Evolutionary conservation across 2,113 vertebrate genomes (phyloP), one percentile per base, ranked within the genome.

Genomic region (Pollimyrus isidori): DNA sequence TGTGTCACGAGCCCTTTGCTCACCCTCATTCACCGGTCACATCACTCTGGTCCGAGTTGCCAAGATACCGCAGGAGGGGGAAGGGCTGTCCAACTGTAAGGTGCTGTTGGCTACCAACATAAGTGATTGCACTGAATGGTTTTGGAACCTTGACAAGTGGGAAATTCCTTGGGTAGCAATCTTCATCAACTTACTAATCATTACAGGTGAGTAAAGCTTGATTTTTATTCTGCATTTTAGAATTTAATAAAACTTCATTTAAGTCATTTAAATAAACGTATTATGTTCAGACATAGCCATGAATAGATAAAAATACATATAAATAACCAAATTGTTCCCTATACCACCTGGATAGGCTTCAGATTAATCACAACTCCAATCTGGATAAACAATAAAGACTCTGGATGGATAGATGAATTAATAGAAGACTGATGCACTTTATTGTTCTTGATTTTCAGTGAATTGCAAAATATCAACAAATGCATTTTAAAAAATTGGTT

Each of bases 11-110:
- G 35, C 11, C 2, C 6, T 42, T 9, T 1, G 50, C 19, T 87
- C 58, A 19, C 35, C 53, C 53, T 76, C 30, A 53, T 39, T 48
- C 23, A 11, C 90, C 88, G 13, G 91, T 94, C 93, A 94, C 93
- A 92, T 94, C 93, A 94, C 90, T 49, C 26, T 52, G 89, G 76
- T 90, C 9, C 4, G 85, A 73, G 94, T 94, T 93, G 92, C 93
- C 92, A 93, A 92, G 94, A 91, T 89, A 95, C 94, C 90, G 39
- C 89, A 88, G 89, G 91, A 91, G 92, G 86, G 86, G 90, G 86
- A 89, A 45, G 48, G 4, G 88, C 88, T 90, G 87, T 91, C 92
- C 92, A 94, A 92, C 93, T 92, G 93, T 88, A 90, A 48, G 30
- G 42, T 15, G 88, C 46, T 73, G 9, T 80, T 52, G 89, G 13